Conservation (phyloP, 2,113 vertebrate genomes). For the Arvicanthis niloticus region DNA sequence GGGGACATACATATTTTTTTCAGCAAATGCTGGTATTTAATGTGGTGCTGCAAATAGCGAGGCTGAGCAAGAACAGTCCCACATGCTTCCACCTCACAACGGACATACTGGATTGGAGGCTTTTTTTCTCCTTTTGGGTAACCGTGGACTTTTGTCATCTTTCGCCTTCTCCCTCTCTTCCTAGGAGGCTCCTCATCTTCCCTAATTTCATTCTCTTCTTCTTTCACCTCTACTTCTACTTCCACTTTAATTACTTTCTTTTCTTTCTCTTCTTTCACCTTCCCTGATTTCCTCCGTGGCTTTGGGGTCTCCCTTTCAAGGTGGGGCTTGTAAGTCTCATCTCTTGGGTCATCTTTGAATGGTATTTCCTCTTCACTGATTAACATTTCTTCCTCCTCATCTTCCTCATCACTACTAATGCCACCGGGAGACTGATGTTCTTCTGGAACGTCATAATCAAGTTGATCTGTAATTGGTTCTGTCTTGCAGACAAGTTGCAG, state of each 20-base stretch:
- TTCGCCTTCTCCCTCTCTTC: constrained; percentile 97
- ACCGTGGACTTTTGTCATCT: constrained; percentile 98
- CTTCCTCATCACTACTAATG: constrained; percentile 86
- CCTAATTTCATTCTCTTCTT: constrained; percentile 90
- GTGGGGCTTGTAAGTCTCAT: constrained; percentile 91
- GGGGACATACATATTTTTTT: constrained; percentile 98
- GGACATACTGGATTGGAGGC: constrained; percentile 98
- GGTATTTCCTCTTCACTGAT: constrained; percentile 92
- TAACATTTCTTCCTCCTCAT: constrained; percentile 88
- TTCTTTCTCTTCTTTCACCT: constrained; percentile 92
- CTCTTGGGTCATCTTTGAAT: constrained; percentile 93
- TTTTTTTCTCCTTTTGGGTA: constrained; percentile 99
- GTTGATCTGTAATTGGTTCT: constrained; percentile 91
- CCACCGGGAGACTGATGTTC: constrained; percentile 85
- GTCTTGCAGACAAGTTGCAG: constrained; percentile 93
- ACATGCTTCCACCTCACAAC: constrained; percentile 98
- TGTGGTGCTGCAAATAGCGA: constrained; percentile 98
- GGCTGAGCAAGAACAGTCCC: constrained; percentile 98
- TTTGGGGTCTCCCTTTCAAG: constrained; percentile 93
- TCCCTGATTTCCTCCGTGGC: constrained; percentile 91
- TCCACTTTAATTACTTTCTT: constrained; percentile 91
- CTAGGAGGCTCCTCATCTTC: constrained; percentile 95
- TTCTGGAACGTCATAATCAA: constrained; percentile 87
- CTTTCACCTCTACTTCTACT: constrained; percentile 94
- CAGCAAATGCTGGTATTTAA: constrained; percentile 98